Conservation (phyloP, 1,140 invertebrate genomes). For the Proctacanthus coquilletti region DNA sequence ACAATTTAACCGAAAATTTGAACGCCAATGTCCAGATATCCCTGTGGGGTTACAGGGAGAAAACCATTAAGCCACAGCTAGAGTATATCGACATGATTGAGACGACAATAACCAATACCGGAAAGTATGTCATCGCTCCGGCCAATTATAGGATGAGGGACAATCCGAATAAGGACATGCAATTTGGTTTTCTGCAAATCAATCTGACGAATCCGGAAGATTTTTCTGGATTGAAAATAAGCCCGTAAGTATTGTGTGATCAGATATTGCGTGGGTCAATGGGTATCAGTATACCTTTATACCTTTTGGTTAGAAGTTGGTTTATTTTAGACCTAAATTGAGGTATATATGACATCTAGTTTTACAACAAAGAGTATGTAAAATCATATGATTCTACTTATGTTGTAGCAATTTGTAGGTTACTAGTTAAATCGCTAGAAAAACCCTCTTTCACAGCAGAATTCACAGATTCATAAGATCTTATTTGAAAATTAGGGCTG, state of each 20-base stretch:
- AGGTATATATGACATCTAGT: too few species aligned
- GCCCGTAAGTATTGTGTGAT: slow-evolving; percentile 82
- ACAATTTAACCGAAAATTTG: slow-evolving; percentile 68
- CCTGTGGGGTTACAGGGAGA: slow-evolving; percentile 74
- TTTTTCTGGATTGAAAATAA: slow-evolving; percentile 47
- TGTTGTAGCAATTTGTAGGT: too few species aligned
- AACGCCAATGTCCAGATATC: slow-evolving; percentile 62
- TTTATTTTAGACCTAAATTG: too few species aligned
- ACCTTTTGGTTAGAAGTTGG: too few species aligned
- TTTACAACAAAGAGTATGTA: too few species aligned
- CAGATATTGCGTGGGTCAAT: too few species aligned
- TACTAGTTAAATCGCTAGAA: too few species aligned
- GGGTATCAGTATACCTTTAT: too few species aligned
- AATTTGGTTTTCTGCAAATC: slow-evolving; percentile 82
- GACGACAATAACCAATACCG: slow-evolving; percentile 43
- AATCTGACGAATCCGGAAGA: slow-evolving; percentile 69
- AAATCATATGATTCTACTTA: too few species aligned
- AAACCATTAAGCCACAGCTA: slow-evolving; percentile 49
- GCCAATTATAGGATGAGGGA: slow-evolving; percentile 49
- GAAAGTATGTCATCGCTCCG: slow-evolving; percentile 49
- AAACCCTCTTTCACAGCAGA: too few species aligned
- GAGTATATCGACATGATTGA: slow-evolving; percentile 45
- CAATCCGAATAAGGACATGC: slow-evolving; percentile 53
- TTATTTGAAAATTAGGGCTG: too few species aligned
- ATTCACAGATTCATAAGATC: too few species aligned